Conservation (phyloP, 2,888 invertebrate genomes). For the Rhyacophila evoluta region DNA sequence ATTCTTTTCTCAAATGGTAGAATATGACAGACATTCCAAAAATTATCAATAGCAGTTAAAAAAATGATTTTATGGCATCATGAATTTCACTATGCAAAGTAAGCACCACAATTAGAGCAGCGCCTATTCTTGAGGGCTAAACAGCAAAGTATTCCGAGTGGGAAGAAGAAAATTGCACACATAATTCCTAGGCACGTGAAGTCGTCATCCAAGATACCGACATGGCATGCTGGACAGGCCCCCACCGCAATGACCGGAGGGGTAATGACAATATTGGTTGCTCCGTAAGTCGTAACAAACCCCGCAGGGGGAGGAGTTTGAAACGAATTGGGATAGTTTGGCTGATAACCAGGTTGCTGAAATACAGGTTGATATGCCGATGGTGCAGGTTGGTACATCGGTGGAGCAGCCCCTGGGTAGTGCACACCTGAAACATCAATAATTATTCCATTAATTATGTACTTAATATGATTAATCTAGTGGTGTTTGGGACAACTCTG, state of each 20-base stretch:
- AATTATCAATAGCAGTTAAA: neutral
- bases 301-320: slow-evolving; percentile 58
- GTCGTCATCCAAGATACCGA: slow-evolving; percentile 88
- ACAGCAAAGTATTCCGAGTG: slow-evolving; percentile 88
- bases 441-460: neutral
- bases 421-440: slow-evolving; percentile 56
- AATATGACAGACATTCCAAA: neutral
- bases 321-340: slow-evolving; percentile 58
- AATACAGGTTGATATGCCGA: slow-evolving; percentile 56
- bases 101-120: slow-evolving; percentile 89
- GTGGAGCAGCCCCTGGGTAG: slow-evolving; percentile 38
- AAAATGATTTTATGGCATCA: neutral
- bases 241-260: slow-evolving; percentile 87
- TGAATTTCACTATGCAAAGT: slow-evolving; percentile 71
- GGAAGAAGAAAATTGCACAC: slow-evolving; percentile 89
- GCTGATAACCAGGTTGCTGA: slow-evolving; percentile 71
- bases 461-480: too few relatives aligned
- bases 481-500: too few relatives aligned
- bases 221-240: slow-evolving; percentile 89
- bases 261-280: slow-evolving; percentile 74
- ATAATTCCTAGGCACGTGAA: slow-evolving; percentile 86
- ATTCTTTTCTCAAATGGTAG: too few relatives aligned
- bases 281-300: slow-evolving; percentile 70
- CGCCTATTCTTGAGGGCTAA: slow-evolving; percentile 84
- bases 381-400: slow-evolving; percentile 39